Evolutionary conservation across 2,797 vertebrate species (phyloP), one percentile per base, ranked within the genome.

Genomic region (Mionectes olivaceus): DNA sequence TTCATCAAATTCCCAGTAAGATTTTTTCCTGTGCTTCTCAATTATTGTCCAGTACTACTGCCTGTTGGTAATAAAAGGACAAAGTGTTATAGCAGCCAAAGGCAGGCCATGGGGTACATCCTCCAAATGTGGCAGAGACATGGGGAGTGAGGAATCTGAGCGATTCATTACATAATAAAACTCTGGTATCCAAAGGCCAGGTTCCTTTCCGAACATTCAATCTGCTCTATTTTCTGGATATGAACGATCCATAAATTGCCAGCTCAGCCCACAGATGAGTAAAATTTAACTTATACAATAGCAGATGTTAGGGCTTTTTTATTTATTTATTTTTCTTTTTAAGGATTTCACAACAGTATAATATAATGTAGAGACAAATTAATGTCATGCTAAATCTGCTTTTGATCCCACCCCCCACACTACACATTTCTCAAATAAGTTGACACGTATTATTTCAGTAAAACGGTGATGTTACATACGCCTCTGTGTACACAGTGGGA

Each of bases 281-380:
- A 86, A 96, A 94, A 93, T 78, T 90, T 93, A 93, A 92, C 85
- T 92, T 78, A 41, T 6, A 81, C 69, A 95, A 91, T 87, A 95
- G 68, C 86, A 92, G 60, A 74, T 94, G 69, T 90, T 83, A 77
- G 13, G 46, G 35, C 3, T 17, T 33, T 52, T 69, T 84, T 67
- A 70, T 76, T 84, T 81, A 61, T 69, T 64, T 75, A 19, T 78
- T 65, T 90, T 82, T 91, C 52, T 86, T 91, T 76, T 83, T 37
- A 65, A 32, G 79, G 52, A 47, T 87, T 91, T 95, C 69, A 79
- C 91, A 90, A 69, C 65, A 84, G 46, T 67, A 59, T 65, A 81
- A 92, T 74, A 24, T 55, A 74, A 35, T 43, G 57, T 86, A 73
- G 89, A 89, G 91, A 75, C 69, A 89, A 93, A 85, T 95, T 83